A percentile compares a stretch with the other conserved stretches of the same genome.
Conservation (phyloP, 2,113 vertebrate genomes). For the Malurus melanocephalus region DNA sequence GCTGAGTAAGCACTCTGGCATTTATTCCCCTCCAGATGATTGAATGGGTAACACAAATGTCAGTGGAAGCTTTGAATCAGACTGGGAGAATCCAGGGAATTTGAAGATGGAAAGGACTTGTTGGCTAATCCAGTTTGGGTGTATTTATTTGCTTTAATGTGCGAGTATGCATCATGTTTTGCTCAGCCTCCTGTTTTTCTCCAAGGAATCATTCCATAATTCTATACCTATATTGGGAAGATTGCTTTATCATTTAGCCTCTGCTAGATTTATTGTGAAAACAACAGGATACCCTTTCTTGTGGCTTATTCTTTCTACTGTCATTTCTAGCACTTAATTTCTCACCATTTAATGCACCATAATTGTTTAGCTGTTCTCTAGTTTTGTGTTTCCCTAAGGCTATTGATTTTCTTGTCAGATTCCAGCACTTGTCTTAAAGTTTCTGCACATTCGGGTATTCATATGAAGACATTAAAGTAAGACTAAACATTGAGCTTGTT, state of each 20-base stretch:
- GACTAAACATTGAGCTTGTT: background rate
- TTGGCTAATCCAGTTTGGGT: background rate
- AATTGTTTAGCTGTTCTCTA: background rate
- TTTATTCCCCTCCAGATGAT: background rate
- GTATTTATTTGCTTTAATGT: background rate
- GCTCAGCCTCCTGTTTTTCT: background rate
- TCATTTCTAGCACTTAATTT: background rate
- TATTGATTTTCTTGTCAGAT: background rate
- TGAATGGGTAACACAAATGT: background rate
- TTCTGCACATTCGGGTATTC: background rate
- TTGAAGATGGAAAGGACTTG: background rate
- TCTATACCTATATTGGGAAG: background rate
- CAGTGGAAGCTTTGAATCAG: background rate
- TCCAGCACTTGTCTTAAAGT: background rate
- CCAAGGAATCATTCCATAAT: background rate
- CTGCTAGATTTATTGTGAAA: background rate
- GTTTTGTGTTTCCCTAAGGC: background rate
- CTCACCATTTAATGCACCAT: background rate
- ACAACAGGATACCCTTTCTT: background rate
- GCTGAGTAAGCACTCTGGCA: background rate
- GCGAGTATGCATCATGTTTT: background rate
- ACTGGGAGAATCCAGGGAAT: background rate
- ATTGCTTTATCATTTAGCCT: background rate
- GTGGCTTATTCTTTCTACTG: background rate
- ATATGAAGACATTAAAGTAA: background rate